phyloP scores from a whole-genome alignment of 2,888 invertebrate genomes.

The Xestia ashworthii region DNA sequence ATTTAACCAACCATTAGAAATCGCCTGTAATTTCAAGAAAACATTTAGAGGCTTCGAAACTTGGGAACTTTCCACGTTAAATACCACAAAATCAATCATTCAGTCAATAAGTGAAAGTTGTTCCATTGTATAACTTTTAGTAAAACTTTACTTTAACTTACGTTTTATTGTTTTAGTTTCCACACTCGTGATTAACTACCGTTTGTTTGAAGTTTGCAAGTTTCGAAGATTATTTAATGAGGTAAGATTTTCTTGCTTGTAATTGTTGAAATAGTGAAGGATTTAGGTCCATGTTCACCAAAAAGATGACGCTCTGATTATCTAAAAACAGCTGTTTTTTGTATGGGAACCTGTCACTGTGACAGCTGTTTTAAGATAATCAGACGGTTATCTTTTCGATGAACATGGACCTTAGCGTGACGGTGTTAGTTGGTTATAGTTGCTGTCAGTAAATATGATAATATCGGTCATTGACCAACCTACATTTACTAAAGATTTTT shows the following conservation, averaged over 20 bases:
- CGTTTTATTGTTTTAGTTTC: slow-evolving; percentile 28
- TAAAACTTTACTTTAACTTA: slow-evolving; percentile 18
- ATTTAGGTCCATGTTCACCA: too few species aligned
- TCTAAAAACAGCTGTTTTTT: too few species aligned
- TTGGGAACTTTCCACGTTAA: slow-evolving; percentile 16
- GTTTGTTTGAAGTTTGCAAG: slow-evolving; percentile 25
- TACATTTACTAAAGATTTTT: too few species aligned
- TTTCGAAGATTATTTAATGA: slow-evolving; percentile 7
- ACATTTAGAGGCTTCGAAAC: slow-evolving; percentile 8
- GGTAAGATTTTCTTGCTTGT: slow-evolving; percentile 17
- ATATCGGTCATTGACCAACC: too few species aligned
- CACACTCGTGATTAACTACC: slow-evolving; percentile 22
- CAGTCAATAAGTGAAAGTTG: slow-evolving; percentile 21
- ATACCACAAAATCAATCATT: slow-evolving; percentile 31
- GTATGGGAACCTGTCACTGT: too few species aligned
- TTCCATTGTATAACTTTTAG: slow-evolving; percentile 6
- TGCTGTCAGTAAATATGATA: too few species aligned
- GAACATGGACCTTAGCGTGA: too few species aligned
- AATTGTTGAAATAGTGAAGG: neutral
- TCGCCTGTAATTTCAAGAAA: neutral
- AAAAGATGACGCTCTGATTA: too few species aligned
- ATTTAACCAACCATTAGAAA: neutral
- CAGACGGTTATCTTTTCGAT: too few species aligned
- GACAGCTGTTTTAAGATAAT: too few species aligned
- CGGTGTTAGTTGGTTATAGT: neutral